Evolutionary conservation across 2,113 vertebrate genomes (phyloP).

Genomic region (human): DNA sequence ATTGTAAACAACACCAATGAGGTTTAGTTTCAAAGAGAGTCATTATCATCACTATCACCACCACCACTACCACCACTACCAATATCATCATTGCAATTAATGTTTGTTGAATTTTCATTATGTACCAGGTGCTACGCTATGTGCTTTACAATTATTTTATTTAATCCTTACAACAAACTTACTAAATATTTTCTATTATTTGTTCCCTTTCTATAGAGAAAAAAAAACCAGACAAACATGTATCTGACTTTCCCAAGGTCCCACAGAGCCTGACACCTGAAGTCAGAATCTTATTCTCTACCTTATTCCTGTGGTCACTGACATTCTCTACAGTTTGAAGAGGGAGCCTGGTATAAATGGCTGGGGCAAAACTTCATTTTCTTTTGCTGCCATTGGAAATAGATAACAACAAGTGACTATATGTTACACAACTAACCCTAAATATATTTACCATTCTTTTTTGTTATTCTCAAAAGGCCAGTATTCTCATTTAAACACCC

Average conservation of each 20-base stretch:
- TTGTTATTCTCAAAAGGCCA: background rate
- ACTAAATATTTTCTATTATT: background rate
- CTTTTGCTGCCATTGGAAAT: background rate
- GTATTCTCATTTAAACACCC: background rate
- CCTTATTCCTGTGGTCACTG: background rate
- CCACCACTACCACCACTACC: fast-evolving
- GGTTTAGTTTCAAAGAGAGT: background rate
- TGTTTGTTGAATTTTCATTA: background rate
- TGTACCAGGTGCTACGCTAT: background rate
- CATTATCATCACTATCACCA: background rate
- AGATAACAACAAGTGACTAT: background rate
- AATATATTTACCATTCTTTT: too few relatives aligned
- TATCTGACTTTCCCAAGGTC: background rate
- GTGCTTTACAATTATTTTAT: background rate
- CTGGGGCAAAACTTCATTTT: background rate
- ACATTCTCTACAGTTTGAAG: background rate
- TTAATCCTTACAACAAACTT: background rate
- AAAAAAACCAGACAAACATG: background rate
- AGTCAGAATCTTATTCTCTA: background rate
- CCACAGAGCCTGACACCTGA: background rate
- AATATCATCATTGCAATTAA: background rate
- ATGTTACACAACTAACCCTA: background rate
- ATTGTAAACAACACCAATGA: background rate
- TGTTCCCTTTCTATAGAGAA: background rate
- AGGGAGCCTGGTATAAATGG: background rate